Evolutionary conservation across 2,797 vertebrate genomes (phyloP), one percentile per base, ranked within the genome.

Genomic region (Gambelia wislizenii): DNA sequence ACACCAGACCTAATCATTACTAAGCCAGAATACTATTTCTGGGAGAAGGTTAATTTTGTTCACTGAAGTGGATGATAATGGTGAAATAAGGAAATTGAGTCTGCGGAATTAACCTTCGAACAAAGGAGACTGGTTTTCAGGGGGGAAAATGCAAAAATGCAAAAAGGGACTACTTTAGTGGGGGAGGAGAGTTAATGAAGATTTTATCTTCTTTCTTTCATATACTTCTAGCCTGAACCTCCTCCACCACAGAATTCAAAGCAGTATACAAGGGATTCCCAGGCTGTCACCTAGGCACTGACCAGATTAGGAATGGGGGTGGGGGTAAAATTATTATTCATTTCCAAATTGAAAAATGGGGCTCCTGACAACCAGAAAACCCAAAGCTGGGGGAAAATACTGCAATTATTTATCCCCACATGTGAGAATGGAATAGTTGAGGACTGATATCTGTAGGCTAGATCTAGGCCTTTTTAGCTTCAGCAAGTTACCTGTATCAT

Each of bases 1-100:
- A 93, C 90, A 95, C 90, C 93, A 95, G 94, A 96, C 96, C 92
- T 95, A 96, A 96, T 95, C 88, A 96, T 95, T 95, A 95, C 92
- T 92, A 94, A 94, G 91, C 83, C 85, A 83, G 92, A 95, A 94
- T 49, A 85, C 76, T 87, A 85, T 80, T 95, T 89, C 90, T 93
- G 88, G n/a, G 67, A 93, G 94, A 93, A 94, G 94, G 91, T 94
- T 96, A 95, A 93, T 96, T 97, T 94, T 96, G 92, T 93, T 96
- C 94, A 92, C 90, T 91, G 89, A 89, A 95, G 89, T 93, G 90
- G 85, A 92, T 89, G 88, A 94, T 89, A 93, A 92, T 72, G 88
- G 72, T 16, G 64, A 93, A 93, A 93, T 76, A 95, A 93, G 95
- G 89, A 89, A 95, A 95, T 25, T 90, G 84, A 93, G 95, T 67